Evolutionary conservation across 2,888 invertebrate species (phyloP).

Genomic region (Pseudococcus viburni): DNA sequence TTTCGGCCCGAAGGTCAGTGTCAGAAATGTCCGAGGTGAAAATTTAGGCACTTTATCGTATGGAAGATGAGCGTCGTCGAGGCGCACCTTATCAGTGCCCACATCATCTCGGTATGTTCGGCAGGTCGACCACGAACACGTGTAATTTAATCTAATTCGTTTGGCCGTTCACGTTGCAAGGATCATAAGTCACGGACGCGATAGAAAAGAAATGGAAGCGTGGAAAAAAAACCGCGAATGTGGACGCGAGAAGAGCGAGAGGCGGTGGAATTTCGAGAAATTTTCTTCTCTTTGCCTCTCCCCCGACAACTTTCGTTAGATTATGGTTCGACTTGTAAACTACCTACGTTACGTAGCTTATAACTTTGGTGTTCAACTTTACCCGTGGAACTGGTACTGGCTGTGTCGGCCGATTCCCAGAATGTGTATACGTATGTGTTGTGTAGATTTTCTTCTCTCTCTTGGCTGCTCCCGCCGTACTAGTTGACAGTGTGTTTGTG

Average conservation of each 20-base stretch:
- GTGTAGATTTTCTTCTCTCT: neutral
- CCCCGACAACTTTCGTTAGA: neutral
- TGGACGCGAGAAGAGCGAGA: neutral
- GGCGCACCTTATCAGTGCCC: neutral
- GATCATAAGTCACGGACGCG: slow-evolving; percentile 56
- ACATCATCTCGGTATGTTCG: neutral
- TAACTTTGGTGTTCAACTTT: neutral
- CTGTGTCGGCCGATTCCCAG: neutral
- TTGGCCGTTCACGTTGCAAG: slow-evolving; percentile 47
- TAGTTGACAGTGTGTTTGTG: neutral
- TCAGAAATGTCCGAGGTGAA: too few relatives aligned
- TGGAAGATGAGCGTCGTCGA: neutral
- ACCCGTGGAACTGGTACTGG: neutral
- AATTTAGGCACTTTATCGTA: too few relatives aligned
- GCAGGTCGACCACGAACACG: slow-evolving; percentile 25
- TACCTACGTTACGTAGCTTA: neutral
- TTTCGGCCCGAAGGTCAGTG: too few relatives aligned
- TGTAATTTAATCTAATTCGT: slow-evolving; percentile 52
- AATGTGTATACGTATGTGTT: neutral
- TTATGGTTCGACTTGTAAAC: neutral
- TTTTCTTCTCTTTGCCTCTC: neutral
- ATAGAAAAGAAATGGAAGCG: slow-evolving; percentile 7
- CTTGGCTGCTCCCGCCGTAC: neutral
- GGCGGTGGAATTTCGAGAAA: neutral
- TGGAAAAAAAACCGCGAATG: neutral